A percentile compares a stretch with the other conserved stretches of the same genome.
Conservation (phyloP, 1,140 invertebrate genomes). For the Nephila pilipes region DNA sequence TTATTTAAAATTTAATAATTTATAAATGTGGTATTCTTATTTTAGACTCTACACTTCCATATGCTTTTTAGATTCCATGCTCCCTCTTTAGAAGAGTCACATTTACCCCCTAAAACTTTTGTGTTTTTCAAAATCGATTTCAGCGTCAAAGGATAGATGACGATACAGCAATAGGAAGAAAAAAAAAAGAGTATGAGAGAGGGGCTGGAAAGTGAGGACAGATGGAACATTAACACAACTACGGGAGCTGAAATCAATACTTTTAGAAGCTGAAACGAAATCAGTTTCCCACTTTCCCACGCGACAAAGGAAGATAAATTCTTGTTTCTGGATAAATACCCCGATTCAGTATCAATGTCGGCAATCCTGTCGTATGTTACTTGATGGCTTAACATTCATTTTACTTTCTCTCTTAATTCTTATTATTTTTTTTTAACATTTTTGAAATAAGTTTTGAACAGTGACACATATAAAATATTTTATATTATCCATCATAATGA, state of each 20-base stretch:
- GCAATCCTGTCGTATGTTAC: not conserved
- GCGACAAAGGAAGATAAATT: not conserved
- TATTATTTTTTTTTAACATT: not conserved
- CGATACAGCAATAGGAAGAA: not conserved
- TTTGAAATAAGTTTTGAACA: not conserved
- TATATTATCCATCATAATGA: too few species aligned
- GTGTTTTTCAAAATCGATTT: constrained; percentile 24
- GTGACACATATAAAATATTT: too few species aligned
- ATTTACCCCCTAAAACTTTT: not conserved
- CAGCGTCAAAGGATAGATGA: constrained; percentile 13
- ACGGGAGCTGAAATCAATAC: constrained; percentile 19
- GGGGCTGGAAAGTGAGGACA: not conserved
- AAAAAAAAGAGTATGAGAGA: not conserved
- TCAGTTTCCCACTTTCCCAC: not conserved
- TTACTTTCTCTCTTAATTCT: not conserved
- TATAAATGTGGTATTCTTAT: too few species aligned
- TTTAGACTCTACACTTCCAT: too few species aligned
- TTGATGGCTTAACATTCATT: not conserved
- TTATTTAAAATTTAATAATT: too few species aligned
- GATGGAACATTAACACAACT: constrained; percentile 41
- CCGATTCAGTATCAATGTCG: not conserved
- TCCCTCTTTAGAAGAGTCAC: not conserved
- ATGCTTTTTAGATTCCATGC: not conserved
- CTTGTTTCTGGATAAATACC: not conserved
- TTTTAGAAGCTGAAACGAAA: not conserved